These are phyloP conservation scores for Nephrocerus scutellatus DNA, from an alignment of 2,888 invertebrate species.

Conservation along the genomic window DNA sequence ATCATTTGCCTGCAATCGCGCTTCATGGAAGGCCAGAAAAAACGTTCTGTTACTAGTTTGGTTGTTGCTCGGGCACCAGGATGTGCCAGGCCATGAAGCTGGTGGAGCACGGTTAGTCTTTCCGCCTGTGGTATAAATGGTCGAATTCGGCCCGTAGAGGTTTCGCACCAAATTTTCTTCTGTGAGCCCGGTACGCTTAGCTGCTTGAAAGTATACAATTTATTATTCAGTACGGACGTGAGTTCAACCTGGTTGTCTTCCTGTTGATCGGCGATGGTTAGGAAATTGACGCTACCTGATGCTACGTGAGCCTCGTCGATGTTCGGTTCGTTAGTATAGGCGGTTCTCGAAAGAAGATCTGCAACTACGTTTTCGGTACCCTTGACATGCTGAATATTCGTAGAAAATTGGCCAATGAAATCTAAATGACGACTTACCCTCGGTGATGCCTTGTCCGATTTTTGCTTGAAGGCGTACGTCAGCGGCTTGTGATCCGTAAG, in stretches of 20 bases:
- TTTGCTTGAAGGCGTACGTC: slow-evolving; percentile 15
- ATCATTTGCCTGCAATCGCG: neutral
- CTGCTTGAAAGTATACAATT: slow-evolving; percentile 13
- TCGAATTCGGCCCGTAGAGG: slow-evolving; percentile 1
- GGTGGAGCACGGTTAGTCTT: neutral
- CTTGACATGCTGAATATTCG: slow-evolving; percentile 13
- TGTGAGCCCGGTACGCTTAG: slow-evolving; percentile 6
- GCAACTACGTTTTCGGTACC: slow-evolving; percentile 18
- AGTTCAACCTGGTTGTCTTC: too few relatives aligned
- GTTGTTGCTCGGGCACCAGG: neutral
- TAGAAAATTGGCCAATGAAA: slow-evolving; percentile 19
- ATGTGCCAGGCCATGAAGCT: slow-evolving; percentile 5
- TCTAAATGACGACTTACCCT: slow-evolving; percentile 17
- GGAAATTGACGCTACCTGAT: too few relatives aligned
- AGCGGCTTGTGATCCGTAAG: slow-evolving; percentile 31
- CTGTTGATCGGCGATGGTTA: too few relatives aligned
- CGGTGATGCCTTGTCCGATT: slow-evolving; percentile 15
- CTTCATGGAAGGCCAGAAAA: slow-evolving; percentile 6
- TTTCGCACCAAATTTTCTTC: neutral
- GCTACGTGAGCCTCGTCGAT: slow-evolving; percentile 6
- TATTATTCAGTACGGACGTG: too few relatives aligned
- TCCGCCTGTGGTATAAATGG: slow-evolving; percentile 5
- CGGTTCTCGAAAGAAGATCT: slow-evolving; percentile 19
- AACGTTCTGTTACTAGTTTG: neutral
- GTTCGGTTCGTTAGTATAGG: too few relatives aligned